Evolutionary conservation across 2,888 invertebrate genomes (phyloP), one percentile per base, ranked within the genome.

Genomic region (Venusia cambrica): DNA sequence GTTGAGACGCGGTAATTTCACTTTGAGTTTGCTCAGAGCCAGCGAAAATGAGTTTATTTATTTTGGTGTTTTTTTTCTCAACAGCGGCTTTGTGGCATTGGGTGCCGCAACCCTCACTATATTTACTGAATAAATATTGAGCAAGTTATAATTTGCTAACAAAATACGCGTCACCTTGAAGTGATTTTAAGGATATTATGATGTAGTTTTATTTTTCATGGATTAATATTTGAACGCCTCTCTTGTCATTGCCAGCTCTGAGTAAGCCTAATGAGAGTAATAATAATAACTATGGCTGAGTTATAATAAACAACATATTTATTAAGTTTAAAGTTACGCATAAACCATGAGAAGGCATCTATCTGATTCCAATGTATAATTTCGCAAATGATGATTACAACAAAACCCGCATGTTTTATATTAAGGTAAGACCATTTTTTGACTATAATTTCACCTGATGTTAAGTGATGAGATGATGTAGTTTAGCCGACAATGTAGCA

Each of bases 1-100:
- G 63, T 60, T 57, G 63, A 69, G 79, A 68, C 65, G 63, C 68
- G 73, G 81, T 81, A 81, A 84, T 84, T 84, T 85, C 80, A 84
- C 80, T 85, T 84, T 79, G 79, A 77, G 72, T 73, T 73, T 65
- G 70, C 73, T 69, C 62, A 60, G 62, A 65, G 71, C 70, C 66
- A 63, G 55, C 67, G 62, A 67, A 73, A 74, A 78, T 76, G 75
- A 72, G 72, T 74, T 80, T 79, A 73, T 80, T 80, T 74, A 69
- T 73, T 70, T 72, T 69, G 59, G 55, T 69, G 55, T 67, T 65
- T 71, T 67, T 65, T 21, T 59, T 57, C 54, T 50, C 56, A 60
- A 64, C 62, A 59, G 53, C 51, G 54, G 54, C 56, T 67, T 70
- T 62, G 65, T 68, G 57, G 59, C 58, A 52, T 58, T 57, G 59